Percentiles rank a stretch among this genome's conserved stretches.
Evolutionary conservation across 1,140 invertebrate genomes (phyloP).

Genomic region (Micrasema minimum): DNA sequence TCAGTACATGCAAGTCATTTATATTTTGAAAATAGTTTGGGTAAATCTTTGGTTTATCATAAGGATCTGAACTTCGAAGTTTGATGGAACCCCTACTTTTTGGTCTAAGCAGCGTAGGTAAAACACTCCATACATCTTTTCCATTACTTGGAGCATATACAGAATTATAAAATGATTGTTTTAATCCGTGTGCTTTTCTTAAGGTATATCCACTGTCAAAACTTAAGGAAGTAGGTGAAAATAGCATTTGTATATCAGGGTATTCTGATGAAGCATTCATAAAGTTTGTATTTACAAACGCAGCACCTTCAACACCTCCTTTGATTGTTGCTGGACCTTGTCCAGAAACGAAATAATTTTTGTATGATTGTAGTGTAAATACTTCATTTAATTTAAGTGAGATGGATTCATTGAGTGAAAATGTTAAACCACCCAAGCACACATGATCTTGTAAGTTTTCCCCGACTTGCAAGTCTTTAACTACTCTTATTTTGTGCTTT

Average conservation of each 20-base stretch:
- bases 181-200: slow-evolving; percentile 78
- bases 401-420: slow-evolving; percentile 81
- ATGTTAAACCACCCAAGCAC: slow-evolving; percentile 66
- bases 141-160: slow-evolving; percentile 85
- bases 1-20: slow-evolving; percentile 78
- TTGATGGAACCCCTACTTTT: slow-evolving; percentile 84
- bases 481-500: slow-evolving; percentile 75
- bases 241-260: slow-evolving; percentile 90
- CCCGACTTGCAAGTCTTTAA: slow-evolving; percentile 78
- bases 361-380: too few relatives aligned
- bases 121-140: slow-evolving; percentile 84
- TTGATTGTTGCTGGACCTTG: not conserved
- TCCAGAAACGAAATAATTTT: too few relatives aligned
- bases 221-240: slow-evolving; percentile 82
- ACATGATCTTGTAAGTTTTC: slow-evolving; percentile 75
- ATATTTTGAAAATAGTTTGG: slow-evolving; percentile 90
- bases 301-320: slow-evolving; percentile 72
- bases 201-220: slow-evolving; percentile 82
- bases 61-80: slow-evolving; percentile 81
- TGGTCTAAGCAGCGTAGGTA: slow-evolving; percentile 82
- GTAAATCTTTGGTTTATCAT: slow-evolving; percentile 84
- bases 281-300: slow-evolving; percentile 87
- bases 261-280: slow-evolving; percentile 77
- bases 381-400: too few relatives aligned
- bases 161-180: slow-evolving; percentile 83